Conservation (phyloP, 1,140 invertebrate species). For the Drosophila ercepeae region DNA sequence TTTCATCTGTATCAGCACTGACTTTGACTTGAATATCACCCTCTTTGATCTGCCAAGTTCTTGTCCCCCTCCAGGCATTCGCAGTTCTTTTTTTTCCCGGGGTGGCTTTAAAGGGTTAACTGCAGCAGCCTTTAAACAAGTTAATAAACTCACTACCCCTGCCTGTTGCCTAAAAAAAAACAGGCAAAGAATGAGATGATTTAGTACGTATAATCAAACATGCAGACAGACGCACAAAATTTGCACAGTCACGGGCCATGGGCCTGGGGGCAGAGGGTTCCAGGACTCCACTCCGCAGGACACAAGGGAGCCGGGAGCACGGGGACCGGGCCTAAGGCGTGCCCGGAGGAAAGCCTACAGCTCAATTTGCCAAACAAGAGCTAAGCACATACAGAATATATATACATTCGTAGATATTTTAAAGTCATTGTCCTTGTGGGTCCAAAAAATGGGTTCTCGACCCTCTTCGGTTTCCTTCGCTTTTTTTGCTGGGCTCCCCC, state of each 20-base stretch:
- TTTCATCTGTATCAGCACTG: background rate
- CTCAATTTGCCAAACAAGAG: constrained; percentile 70
- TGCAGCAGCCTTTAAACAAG: constrained; percentile 65
- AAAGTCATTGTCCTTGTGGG: constrained; percentile 71
- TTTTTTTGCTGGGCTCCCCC: constrained; percentile 41
- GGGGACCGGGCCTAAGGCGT: background rate
- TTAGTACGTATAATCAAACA: constrained; percentile 76
- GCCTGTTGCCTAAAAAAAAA: constrained; percentile 3
- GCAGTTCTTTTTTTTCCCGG: background rate
- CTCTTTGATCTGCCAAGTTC: constrained; percentile 9
- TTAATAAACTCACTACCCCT: constrained; percentile 63
- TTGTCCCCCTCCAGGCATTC: background rate
- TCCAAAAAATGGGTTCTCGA: constrained; percentile 3
- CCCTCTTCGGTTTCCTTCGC: background rate
- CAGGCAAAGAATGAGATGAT: constrained; percentile 61
- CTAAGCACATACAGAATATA: constrained; percentile 36
- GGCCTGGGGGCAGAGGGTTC: background rate
- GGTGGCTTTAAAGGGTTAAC: constrained; percentile 59
- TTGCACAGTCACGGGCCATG: constrained; percentile 68
- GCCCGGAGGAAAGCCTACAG: constrained; percentile 43
- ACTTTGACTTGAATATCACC: background rate
- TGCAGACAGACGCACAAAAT: constrained; percentile 73
- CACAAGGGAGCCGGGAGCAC: too few relatives aligned
- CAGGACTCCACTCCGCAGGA: too few relatives aligned
- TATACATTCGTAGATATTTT: constrained; percentile 38